Conservation (phyloP, 2,113 vertebrate species). For the Aleadryas rufinucha region DNA sequence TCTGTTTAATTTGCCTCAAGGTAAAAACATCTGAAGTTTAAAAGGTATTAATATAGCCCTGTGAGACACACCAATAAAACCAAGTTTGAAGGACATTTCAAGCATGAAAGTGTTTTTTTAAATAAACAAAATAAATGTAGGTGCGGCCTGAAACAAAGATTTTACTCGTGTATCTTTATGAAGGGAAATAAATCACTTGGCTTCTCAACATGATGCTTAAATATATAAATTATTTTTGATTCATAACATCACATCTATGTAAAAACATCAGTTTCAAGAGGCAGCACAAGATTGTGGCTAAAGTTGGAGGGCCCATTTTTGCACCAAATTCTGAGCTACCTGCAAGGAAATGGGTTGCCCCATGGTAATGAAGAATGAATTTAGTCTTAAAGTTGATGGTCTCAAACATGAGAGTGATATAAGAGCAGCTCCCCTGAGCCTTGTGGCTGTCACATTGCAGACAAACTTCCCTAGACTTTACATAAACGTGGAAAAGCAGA, state of each 20-base stretch:
- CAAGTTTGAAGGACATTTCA: neutral
- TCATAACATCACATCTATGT: neutral
- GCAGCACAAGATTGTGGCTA: rapidly evolving
- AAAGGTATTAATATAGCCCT: neutral
- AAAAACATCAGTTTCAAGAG: neutral
- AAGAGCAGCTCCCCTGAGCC: neutral
- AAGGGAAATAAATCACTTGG: neutral
- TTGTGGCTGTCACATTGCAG: neutral
- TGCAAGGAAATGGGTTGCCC: neutral
- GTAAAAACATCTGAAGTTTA: neutral
- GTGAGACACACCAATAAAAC: neutral
- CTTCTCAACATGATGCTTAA: neutral
- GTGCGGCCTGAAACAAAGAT: neutral
- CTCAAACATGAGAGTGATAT: neutral
- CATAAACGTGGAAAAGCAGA: neutral
- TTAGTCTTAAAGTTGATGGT: neutral
- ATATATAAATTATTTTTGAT: neutral
- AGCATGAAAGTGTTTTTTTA: neutral
- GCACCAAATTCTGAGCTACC: neutral
- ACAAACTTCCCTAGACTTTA: neutral
- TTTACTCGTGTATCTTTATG: neutral
- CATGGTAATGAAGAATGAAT: neutral
- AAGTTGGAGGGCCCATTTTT: neutral
- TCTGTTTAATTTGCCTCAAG: neutral
- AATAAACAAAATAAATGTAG: neutral